phyloP scores from a whole-genome alignment of 1,140 invertebrate genomes.

The Luehdorfia chinensis region DNA sequence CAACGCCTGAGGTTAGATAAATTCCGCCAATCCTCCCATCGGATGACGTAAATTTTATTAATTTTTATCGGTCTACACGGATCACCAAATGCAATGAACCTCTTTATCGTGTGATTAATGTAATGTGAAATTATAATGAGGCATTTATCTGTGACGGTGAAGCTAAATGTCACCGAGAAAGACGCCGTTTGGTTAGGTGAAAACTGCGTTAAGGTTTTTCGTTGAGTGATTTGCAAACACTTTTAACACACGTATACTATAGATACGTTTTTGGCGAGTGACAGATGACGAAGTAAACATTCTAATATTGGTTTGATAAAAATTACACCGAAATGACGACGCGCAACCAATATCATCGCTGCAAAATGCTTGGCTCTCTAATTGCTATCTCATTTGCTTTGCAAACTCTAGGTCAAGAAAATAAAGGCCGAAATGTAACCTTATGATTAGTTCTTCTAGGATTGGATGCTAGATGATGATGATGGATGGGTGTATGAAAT shows the following conservation, averaged over 20 bases:
- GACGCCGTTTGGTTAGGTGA: background rate
- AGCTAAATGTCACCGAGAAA: background rate
- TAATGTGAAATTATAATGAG: background rate
- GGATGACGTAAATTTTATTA: conserved; percentile 5
- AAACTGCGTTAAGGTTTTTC: too few relatives aligned
- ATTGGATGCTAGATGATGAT: too few relatives aligned
- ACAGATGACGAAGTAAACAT: background rate
- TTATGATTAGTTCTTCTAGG: too few relatives aligned
- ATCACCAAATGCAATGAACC: conserved; percentile 2
- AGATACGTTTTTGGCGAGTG: background rate
- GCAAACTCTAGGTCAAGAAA: too few relatives aligned
- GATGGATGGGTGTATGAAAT: too few relatives aligned
- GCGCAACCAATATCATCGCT: conserved; percentile 6
- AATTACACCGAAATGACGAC: background rate
- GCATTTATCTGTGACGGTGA: too few relatives aligned
- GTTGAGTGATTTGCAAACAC: background rate
- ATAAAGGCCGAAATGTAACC: too few relatives aligned
- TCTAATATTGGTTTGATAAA: background rate
- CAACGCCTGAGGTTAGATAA: conserved; percentile 2
- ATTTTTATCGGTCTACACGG: conserved; percentile 3
- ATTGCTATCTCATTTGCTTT: too few relatives aligned
- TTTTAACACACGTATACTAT: background rate
- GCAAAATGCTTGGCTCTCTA: conserved; percentile 6
- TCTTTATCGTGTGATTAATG: background rate
- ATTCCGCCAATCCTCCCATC: conserved; percentile 2